A percentile compares a stretch with the other conserved stretches of the same genome.
phyloP scores from a whole-genome alignment of 2,797 vertebrate species.

The Gymnothorax reevesii region DNA sequence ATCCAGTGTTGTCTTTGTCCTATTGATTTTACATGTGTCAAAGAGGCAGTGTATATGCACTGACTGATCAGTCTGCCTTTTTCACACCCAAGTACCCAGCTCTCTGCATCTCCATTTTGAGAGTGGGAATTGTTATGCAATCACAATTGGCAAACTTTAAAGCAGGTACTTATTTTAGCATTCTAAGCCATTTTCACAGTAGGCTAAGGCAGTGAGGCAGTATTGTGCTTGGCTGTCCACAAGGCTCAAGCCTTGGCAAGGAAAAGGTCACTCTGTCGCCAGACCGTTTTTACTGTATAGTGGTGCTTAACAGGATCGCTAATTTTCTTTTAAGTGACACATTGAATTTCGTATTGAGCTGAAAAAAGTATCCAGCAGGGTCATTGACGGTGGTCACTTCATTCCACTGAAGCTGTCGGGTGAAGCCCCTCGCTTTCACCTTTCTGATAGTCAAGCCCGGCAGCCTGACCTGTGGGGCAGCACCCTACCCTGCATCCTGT shows the following conservation, averaged over 20 bases:
- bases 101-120: constrained; percentile 1
- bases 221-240: background rate
- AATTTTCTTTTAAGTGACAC: background rate
- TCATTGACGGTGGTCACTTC: background rate
- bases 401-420: background rate
- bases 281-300: background rate
- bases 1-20: background rate
- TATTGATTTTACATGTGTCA: background rate
- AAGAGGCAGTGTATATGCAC: background rate
- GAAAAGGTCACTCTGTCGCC: constrained; percentile 16
- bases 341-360: background rate
- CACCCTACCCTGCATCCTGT: constrained; percentile 48
- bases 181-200: background rate
- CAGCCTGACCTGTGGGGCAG: constrained; percentile 4
- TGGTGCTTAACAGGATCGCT: background rate
- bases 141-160: background rate
- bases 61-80: background rate
- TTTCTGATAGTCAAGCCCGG: background rate
- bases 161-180: background rate
- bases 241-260: background rate
- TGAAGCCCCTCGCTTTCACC: background rate
- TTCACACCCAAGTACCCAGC: background rate
- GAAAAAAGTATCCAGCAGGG: background rate
- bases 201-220: background rate
- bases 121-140: background rate